A percentile compares a stretch with the other conserved stretches of the same genome.
These are phyloP conservation scores for Percopsis omiscomaycus DNA, from an alignment of 2,797 vertebrate genomes.

Conservation along the genomic window DNA sequence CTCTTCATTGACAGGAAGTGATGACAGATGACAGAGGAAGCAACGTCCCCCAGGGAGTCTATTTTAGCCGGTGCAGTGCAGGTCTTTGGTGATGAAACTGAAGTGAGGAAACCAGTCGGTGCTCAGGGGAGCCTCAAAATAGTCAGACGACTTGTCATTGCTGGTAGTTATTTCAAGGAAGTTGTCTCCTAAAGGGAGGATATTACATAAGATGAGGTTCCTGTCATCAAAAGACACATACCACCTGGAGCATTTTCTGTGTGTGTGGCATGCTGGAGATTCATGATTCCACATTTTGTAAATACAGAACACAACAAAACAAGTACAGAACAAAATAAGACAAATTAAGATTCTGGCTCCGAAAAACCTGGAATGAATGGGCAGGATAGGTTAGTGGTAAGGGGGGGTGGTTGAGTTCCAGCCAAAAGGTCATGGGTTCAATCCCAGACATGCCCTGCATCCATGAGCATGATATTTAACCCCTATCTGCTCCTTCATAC, in stretches of 20 bases:
- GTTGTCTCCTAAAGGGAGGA: conserved; percentile 46
- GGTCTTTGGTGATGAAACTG: conserved; percentile 50
- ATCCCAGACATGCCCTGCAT: no score
- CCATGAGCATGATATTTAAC: no score
- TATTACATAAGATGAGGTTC: conserved; percentile 32
- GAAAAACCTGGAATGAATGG: no score
- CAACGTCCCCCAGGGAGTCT: conserved; percentile 61
- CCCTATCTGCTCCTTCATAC: no score
- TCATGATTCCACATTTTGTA: no score
- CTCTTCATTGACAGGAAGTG: conserved; percentile 72
- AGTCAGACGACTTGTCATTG: conserved; percentile 12
- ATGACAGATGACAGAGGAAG: conserved; percentile 77
- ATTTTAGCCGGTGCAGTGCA: conserved; percentile 28
- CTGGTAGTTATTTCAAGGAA: conserved; percentile 39
- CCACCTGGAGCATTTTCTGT: conserved; percentile 49
- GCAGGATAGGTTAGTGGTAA: no score
- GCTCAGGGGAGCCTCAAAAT: conserved; percentile 55
- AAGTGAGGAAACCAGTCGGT: conserved; percentile 50
- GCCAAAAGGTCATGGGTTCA: no score
- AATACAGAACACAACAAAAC: background rate
- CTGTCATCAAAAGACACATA: conserved; percentile 43
- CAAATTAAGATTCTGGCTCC: background rate
- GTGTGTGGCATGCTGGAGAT: no score
- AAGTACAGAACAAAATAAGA: background rate
- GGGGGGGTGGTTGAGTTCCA: no score